Evolutionary conservation across 2,113 vertebrate genomes (phyloP), one percentile per base, ranked within the genome.

Genomic region (Turdus rufiventris): DNA sequence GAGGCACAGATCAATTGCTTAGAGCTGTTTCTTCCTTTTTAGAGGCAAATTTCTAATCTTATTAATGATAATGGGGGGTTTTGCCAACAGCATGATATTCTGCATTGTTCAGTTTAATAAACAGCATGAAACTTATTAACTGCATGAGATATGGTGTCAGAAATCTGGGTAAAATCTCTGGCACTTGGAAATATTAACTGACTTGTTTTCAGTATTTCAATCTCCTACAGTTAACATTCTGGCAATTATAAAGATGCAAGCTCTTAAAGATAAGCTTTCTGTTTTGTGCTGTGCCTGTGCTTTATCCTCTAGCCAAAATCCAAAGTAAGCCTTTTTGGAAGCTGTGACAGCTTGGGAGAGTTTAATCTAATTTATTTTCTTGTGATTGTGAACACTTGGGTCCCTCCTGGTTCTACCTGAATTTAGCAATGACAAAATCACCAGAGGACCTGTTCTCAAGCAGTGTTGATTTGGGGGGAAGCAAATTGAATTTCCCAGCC

Each of bases 61-160:
- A 86, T 86, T 90, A 96, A 96, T 91, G 85, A 91, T 95, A 91
- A 93, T 93, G 68, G 48, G 18, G 2, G 6, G 57, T 72, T 91
- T 93, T 93, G 85, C 91, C 93, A 70, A 75, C 91, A 94, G 91
- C 82, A 65, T 74, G 91, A 84, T 95, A 80, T 77, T 93, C 78
- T 83, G n/a, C 71, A 93, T 91, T 91, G 72, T 97, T 94, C 78
- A 63, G 67, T 80, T 90, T 95, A 94, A 95, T 96, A 96, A 86
- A 86, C 91, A 94, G 91, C 91, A 50, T 71, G 85, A 95, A 94
- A 94, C 91, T 91, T 95, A 95, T 96, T 97, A 96, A 91, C 87
- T 94, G 67, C 40, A 23, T 93, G 85, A 96, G 78, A 80, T 88
- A 88, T 31, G 47, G 67, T 56, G 36, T 88, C 3, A 11, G 88